A percentile compares a stretch with the other conserved stretches of the same genome.
Conservation (phyloP, 2,888 invertebrate species). For the Vesta saturnalis region DNA sequence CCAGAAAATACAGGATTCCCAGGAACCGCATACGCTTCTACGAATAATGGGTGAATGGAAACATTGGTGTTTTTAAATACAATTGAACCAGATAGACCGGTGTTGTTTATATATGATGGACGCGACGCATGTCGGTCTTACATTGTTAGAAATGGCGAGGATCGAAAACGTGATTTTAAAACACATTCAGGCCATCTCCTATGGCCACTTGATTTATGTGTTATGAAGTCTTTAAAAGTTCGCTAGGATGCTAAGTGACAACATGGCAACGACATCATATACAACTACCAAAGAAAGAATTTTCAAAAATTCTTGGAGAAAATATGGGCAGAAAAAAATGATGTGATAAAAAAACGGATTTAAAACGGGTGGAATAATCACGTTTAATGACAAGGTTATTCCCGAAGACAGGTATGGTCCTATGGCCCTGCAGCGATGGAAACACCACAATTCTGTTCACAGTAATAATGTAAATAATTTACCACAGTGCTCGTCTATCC, state of each 20-base stretch:
- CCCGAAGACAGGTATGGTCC: background rate
- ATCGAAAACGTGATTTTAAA: background rate
- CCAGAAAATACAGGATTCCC: background rate
- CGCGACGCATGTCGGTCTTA: too few species aligned
- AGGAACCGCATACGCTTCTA: slow-evolving; percentile 10
- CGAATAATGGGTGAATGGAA: slow-evolving; percentile 9
- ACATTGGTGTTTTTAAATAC: slow-evolving; percentile 6
- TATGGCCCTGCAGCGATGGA: slow-evolving; percentile 5
- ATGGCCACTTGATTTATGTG: background rate
- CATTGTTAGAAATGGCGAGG: slow-evolving; percentile 9
- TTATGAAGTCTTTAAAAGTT: background rate
- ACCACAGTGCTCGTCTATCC: too few species aligned
- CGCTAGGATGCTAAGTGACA: background rate
- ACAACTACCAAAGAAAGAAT: background rate
- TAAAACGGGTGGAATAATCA: background rate
- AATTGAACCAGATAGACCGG: background rate
- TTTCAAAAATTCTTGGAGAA: background rate
- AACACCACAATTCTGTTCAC: background rate
- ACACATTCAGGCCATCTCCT: slow-evolving; percentile 5
- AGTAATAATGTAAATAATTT: background rate
- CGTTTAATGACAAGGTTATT: background rate
- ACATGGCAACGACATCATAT: background rate
- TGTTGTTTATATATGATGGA: too few species aligned
- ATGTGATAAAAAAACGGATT: background rate
- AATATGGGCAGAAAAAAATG: background rate